Evolutionary conservation across 2,888 invertebrate species (phyloP).

Genomic region (Pterobdella sp.): DNA sequence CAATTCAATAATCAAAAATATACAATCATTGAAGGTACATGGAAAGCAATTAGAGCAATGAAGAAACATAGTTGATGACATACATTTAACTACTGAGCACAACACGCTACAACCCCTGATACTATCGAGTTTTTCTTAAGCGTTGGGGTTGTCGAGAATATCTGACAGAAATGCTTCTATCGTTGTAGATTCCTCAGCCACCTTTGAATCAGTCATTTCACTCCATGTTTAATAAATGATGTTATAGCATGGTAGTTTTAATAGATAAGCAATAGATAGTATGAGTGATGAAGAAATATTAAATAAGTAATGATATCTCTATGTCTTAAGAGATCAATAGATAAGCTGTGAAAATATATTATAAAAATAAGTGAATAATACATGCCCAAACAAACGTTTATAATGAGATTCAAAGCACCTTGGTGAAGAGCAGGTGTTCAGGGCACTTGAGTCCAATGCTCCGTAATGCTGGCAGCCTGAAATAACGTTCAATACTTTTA

Average conservation of each 20-base stretch:
- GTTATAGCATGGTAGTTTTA: too few relatives aligned
- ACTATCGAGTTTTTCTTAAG: neutral
- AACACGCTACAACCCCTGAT: neutral
- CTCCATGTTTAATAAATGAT: too few relatives aligned
- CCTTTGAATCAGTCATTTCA: too few relatives aligned
- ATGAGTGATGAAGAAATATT: neutral
- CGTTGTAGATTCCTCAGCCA: conserved; percentile 71
- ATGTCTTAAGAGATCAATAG: too few relatives aligned
- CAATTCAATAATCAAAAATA: too few relatives aligned
- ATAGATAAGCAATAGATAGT: too few relatives aligned
- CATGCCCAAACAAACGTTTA: neutral
- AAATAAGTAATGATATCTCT: too few relatives aligned
- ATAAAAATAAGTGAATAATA: neutral
- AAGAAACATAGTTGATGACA: too few relatives aligned
- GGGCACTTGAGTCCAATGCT: conserved; percentile 69
- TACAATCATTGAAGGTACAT: too few relatives aligned
- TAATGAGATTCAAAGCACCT: conserved; percentile 45
- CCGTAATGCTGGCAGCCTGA: conserved; percentile 48
- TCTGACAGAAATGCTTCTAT: conserved; percentile 65
- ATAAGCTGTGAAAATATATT: too few relatives aligned
- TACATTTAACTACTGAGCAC: neutral
- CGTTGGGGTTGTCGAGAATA: conserved; percentile 38
- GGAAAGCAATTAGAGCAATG: too few relatives aligned
- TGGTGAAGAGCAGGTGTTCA: conserved; percentile 88
- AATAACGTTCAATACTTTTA: neutral